Percentiles rank a stretch among this genome's conserved stretches.
Conservation (phyloP, 2,797 vertebrate genomes). For the Picus viridis region DNA sequence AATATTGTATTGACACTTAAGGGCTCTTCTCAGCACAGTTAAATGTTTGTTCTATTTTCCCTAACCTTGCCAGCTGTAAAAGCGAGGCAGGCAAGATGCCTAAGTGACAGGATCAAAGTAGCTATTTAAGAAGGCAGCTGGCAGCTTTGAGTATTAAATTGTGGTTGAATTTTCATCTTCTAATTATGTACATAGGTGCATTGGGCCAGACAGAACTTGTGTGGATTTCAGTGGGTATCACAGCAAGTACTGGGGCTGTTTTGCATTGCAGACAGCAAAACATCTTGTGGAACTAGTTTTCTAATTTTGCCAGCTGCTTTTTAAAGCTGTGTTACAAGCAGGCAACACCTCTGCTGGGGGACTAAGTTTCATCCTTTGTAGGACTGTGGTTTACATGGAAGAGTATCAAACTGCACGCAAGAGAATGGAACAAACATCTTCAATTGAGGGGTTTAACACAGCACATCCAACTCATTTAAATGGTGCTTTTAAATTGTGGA, state of each 20-base stretch:
- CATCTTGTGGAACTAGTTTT: neutral
- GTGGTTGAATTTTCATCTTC: neutral
- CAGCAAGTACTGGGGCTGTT: neutral
- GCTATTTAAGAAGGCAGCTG: neutral
- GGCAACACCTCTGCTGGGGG: neutral
- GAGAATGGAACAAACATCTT: neutral
- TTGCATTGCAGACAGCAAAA: neutral
- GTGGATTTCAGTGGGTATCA: neutral
- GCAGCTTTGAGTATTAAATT: neutral
- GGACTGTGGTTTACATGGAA: neutral
- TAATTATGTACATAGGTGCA: neutral
- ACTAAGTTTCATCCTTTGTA: neutral
- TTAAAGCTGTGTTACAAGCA: neutral
- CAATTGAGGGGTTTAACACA: neutral
- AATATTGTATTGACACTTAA: rapidly evolving
- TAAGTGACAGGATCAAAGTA: neutral
- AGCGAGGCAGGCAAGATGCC: neutral
- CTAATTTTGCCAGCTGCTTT: neutral
- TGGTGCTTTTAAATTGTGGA: neutral
- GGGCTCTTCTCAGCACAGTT: neutral
- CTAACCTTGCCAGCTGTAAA: neutral
- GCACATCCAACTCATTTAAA: neutral
- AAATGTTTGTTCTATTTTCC: neutral
- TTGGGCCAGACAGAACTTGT: neutral
- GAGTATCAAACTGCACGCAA: neutral